Conservation (phyloP, 2,113 vertebrate species). For the Lepus americanus region DNA sequence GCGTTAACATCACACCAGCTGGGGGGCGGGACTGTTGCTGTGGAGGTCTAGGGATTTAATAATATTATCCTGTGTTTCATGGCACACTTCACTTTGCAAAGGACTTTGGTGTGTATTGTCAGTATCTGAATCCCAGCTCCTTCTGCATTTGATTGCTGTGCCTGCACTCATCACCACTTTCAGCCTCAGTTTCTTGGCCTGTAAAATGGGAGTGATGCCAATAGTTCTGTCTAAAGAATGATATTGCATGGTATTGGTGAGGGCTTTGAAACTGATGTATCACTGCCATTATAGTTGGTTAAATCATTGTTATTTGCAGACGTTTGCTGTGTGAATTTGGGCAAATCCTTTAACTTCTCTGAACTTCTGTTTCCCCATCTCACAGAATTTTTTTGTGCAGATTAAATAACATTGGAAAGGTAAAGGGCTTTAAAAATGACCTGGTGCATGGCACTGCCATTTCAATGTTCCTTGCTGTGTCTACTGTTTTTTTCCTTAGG, state of each 20-base stretch:
- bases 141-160: neutral
- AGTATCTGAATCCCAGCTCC: neutral
- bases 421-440: neutral
- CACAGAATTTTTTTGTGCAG: neutral
- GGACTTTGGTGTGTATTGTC: neutral
- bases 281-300: neutral
- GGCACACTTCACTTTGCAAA: neutral
- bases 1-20: neutral
- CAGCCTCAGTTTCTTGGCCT: neutral
- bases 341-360: neutral
- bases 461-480: neutral
- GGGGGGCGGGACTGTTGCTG: neutral
- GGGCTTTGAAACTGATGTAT: neutral
- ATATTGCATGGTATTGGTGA: neutral
- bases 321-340: neutral
- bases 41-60: slow-evolving; percentile 5
- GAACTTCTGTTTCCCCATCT: neutral
- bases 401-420: neutral
- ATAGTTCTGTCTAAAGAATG: neutral
- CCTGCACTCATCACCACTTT: neutral
- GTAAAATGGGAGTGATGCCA: neutral
- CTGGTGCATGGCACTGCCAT: neutral
- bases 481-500: neutral
- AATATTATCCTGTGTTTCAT: neutral
- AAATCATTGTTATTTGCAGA: neutral